Evolutionary conservation across 2,113 vertebrate species (phyloP).

Genomic region (Hydrochoerus hydrochaeris): DNA sequence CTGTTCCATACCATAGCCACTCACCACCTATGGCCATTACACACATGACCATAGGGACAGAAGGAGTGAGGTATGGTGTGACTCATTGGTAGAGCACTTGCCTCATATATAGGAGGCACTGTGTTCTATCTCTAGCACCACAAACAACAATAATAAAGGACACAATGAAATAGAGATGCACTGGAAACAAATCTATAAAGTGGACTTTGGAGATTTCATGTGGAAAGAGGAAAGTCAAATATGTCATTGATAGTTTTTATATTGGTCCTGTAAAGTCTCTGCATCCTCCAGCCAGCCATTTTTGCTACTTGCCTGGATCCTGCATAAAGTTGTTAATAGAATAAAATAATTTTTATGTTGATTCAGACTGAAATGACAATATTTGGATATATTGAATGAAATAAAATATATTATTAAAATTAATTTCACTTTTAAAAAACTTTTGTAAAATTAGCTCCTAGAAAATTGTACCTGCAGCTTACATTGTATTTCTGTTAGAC

Average conservation of each 20-base stretch:
- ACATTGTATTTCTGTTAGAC: conserved; percentile 14
- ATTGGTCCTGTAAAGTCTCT: background rate
- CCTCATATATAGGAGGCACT: background rate
- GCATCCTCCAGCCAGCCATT: background rate
- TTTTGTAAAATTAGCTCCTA: conserved; percentile 25
- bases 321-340: background rate
- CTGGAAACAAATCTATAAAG: background rate
- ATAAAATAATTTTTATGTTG: background rate
- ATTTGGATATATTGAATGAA: conserved; percentile 37
- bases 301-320: background rate
- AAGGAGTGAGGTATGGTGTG: background rate
- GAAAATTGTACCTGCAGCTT: conserved; percentile 43
- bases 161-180: background rate
- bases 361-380: conserved; percentile 15
- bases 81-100: background rate
- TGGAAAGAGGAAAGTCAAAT: conserved; percentile 28
- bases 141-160: background rate
- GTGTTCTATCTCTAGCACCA: background rate
- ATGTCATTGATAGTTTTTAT: conserved; percentile 35
- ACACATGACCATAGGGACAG: background rate
- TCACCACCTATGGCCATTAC: background rate
- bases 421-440: background rate
- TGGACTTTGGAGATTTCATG: background rate
- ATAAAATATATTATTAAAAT: conserved; percentile 55
- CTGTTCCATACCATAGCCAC: background rate